Percentiles rank a stretch among this genome's conserved stretches.
phyloP scores from a whole-genome alignment of 2,113 vertebrate species.

The Odobenus rosmarus region DNA sequence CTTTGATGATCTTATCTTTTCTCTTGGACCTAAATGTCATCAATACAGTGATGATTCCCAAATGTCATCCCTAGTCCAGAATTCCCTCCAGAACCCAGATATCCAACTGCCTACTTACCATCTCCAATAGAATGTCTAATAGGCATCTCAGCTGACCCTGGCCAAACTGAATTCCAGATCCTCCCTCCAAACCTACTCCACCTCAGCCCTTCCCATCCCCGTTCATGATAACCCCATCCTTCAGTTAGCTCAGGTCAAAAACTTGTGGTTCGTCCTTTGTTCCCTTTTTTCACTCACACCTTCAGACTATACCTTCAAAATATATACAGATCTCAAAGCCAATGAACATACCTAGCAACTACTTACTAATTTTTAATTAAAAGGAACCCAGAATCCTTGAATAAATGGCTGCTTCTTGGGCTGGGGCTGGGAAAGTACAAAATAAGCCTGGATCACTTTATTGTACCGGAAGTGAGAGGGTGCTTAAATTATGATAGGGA shows the following conservation, averaged over 20 bases:
- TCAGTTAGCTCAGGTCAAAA: neutral
- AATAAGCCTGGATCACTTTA: neutral
- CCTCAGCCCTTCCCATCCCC: neutral
- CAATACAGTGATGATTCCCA: neutral
- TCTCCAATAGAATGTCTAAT: neutral
- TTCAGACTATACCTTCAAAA: neutral
- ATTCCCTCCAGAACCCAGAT: neutral
- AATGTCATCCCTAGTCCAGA: neutral
- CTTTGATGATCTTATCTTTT: neutral
- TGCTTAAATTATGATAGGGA: neutral
- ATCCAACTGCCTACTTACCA: neutral
- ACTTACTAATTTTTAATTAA: neutral
- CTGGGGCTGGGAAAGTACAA: neutral
- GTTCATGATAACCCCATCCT: neutral
- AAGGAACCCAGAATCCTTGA: neutral
- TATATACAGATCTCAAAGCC: neutral
- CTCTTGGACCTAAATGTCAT: neutral
- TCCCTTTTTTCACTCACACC: neutral
- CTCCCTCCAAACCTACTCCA: neutral
- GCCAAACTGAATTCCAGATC: neutral
- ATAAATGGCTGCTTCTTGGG: neutral
- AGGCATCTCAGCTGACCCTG: neutral
- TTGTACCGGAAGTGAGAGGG: neutral
- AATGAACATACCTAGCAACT: neutral
- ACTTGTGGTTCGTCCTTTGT: neutral